Conservation (phyloP, 1,140 invertebrate species). For the Drosophila neocordata region DNA sequence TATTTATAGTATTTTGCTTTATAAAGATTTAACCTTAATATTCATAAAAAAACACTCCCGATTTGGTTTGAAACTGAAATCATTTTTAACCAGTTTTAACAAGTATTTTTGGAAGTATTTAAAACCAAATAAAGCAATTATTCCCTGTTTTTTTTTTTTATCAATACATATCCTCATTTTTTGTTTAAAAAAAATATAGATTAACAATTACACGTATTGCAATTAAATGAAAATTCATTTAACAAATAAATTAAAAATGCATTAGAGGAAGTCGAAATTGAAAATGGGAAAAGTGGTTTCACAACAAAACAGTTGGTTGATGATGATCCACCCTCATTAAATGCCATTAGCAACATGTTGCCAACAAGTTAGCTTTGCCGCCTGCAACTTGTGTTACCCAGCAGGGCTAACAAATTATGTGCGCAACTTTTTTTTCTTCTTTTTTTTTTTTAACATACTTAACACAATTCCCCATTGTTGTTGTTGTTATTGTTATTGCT, state of each 20-base stretch:
- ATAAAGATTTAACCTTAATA: too few relatives aligned
- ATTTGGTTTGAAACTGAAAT: too few relatives aligned
- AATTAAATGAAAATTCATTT: constrained; percentile 10
- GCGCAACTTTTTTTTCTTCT: constrained; percentile 61
- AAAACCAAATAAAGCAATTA: too few relatives aligned
- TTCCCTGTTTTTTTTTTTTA: too few relatives aligned
- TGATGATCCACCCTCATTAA: constrained; percentile 33
- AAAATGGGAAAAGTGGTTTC: constrained; percentile 7
- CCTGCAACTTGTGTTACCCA: constrained; percentile 47
- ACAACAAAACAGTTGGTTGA: neutral
- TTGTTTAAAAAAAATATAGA: neutral
- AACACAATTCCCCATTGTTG: constrained; percentile 28
- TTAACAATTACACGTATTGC: neutral
- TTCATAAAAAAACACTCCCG: too few relatives aligned
- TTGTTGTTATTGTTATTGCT: constrained; percentile 6
- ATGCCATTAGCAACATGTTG: constrained; percentile 28
- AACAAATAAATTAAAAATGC: constrained; percentile 7
- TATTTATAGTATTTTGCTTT: too few relatives aligned
- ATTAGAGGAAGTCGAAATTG: constrained; percentile 6
- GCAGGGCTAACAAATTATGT: constrained; percentile 70
- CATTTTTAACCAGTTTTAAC: too few relatives aligned
- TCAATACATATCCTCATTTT: too few relatives aligned
- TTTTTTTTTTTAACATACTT: constrained; percentile 56
- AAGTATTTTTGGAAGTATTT: too few relatives aligned
- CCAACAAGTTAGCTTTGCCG: constrained; percentile 16